A percentile compares a stretch with the other conserved stretches of the same genome.
Evolutionary conservation across 1,140 invertebrate species (phyloP).

Genomic region (Drosophila sp.): DNA sequence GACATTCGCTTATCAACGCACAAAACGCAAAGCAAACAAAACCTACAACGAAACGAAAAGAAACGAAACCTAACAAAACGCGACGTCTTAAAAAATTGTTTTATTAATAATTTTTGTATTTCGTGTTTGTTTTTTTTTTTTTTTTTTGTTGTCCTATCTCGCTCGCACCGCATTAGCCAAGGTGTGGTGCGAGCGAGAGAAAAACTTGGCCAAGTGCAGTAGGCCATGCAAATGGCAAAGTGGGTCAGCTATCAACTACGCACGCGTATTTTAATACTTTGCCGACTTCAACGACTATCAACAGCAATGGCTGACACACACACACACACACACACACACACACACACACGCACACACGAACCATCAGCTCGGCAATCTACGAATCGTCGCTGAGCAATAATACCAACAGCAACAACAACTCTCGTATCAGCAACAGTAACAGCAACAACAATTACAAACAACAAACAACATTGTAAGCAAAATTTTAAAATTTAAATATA

Average conservation of each 20-base stretch:
- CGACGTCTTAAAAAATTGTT: conserved; percentile 19
- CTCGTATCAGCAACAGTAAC: neutral
- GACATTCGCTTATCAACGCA: conserved; percentile 48
- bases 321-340: conserved; percentile 24
- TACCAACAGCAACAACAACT: conserved; percentile 11
- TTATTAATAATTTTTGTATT: conserved; percentile 28
- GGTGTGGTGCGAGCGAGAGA: conserved; percentile 61
- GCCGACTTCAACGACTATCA: conserved; percentile 47
- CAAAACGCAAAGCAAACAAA: conserved; percentile 29
- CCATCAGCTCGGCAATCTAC: conserved; percentile 13
- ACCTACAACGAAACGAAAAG: conserved; percentile 4
- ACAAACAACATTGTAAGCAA: conserved; percentile 61
- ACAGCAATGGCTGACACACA: conserved; percentile 48
- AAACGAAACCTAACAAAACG: conserved; percentile 27
- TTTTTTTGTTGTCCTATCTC: conserved; percentile 19
- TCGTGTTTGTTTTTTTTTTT: conserved; percentile 34
- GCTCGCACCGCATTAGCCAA: conserved; percentile 8
- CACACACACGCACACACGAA: conserved; percentile 23
- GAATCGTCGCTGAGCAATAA: conserved; percentile 6
- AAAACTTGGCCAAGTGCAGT: conserved; percentile 84
- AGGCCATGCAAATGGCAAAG: conserved; percentile 84
- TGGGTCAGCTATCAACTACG: conserved; percentile 79
- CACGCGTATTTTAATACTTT: conserved; percentile 42
- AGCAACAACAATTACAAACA: conserved; percentile 8
- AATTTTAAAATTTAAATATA: conserved; percentile 66